Percentiles rank a stretch among this genome's conserved stretches.
Evolutionary conservation across 2,888 invertebrate species (phyloP).

Genomic region (Phyto melanocephala): DNA sequence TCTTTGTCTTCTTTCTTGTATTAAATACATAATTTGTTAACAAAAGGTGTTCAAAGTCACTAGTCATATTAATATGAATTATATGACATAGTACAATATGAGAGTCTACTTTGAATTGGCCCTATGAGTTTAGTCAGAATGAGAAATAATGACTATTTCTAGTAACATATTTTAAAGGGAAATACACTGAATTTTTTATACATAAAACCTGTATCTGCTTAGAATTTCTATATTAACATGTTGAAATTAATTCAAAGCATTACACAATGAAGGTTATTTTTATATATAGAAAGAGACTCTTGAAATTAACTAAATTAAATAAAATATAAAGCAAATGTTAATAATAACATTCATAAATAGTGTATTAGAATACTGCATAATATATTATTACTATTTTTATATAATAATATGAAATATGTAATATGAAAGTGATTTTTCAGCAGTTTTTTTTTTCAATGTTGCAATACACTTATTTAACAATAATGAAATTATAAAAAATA

Average conservation of each 20-base stretch:
- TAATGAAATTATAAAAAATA: too few relatives aligned
- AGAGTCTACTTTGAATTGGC: too few relatives aligned
- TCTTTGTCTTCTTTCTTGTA: too few relatives aligned
- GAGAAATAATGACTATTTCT: too few relatives aligned
- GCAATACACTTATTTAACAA: too few relatives aligned
- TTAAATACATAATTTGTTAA: too few relatives aligned
- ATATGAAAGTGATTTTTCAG: not conserved
- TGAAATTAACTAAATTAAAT: slow-evolving; percentile 9
- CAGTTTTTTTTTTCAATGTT: too few relatives aligned
- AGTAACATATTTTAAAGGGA: not conserved
- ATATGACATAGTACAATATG: too few relatives aligned
- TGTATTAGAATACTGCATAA: not conserved
- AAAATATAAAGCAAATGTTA: not conserved
- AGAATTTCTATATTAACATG: not conserved
- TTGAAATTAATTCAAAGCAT: slow-evolving; percentile 22
- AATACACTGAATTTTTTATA: slow-evolving; percentile 11
- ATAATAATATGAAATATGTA: not conserved
- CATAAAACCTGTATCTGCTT: not conserved
- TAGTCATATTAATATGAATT: too few relatives aligned
- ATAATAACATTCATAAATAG: not conserved
- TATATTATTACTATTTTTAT: not conserved
- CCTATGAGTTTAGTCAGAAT: too few relatives aligned
- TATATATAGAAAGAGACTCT: not conserved
- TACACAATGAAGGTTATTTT: slow-evolving; percentile 12
- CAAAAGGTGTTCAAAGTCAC: too few relatives aligned